Base-by-base conservation (phyloP, 30 jellyfish, hydroid and myxozoan species). In the Aurelia sp. region DNA sequence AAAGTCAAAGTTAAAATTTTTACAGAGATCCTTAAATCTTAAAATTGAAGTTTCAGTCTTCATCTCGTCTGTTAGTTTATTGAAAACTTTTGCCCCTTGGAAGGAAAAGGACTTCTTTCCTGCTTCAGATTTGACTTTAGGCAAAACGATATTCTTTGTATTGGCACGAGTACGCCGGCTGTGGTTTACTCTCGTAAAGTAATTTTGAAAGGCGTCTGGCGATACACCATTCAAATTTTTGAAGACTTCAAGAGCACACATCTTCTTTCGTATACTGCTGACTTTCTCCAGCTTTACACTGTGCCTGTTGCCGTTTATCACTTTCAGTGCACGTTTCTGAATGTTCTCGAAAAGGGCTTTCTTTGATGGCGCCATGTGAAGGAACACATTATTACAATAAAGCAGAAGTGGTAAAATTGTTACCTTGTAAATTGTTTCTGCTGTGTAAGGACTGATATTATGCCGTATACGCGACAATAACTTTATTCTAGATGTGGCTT, bases 21-120 rank as follows among this genome's bases (percentile, higher is more conserved):
- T 80, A 37, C 90, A 64, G 74, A 64, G 23, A 80, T 63, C 66
- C 90, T 80, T 80, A 44, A 15, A 80, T 48, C 84, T 41, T 30
- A 80, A 33, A 19, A 80, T 66, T 35, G 90, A 80, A 64, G 90
- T 80, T 66, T 80, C 90, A 67, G 62, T 80, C 76, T 80, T 80
- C 76, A 51, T 44, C 66, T 65, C 84, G n/a, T 35, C 62, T 33
- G 84, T 65, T 47, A 64, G 74, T 30, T 65, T 66, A 20, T 15
- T 80, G 16, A 44, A 80, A 80, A 64, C 21, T 31, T 16, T 80
- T 80, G 90, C 90, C 19, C 89, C 33, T 27, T 27, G 33, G 2
- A 27, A 27, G 33, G 33, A 27, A 27, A 27, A 27, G 33, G 33
- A 1, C 33, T 27, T 27, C 33, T 27, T 27, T 27, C 33, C 33